phyloP scores from a whole-genome alignment of 2,113 vertebrate genomes.

The Chaetodon auriga region DNA sequence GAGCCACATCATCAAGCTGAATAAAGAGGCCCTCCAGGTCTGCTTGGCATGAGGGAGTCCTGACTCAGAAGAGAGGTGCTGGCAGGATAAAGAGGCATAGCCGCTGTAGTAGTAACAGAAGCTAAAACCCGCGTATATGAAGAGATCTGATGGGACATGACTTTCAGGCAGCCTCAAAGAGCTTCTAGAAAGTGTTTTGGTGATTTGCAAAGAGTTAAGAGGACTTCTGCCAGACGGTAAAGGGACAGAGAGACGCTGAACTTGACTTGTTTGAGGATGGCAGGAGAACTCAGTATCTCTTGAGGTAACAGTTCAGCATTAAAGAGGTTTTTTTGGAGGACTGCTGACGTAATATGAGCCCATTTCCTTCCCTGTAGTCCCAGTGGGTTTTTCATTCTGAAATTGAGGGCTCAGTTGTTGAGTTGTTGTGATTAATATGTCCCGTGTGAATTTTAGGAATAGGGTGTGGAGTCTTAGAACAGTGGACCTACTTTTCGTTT shows the following conservation, averaged over 20 bases:
- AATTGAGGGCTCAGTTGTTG: not conserved
- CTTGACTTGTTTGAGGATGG: not conserved
- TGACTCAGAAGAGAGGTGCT: conserved; percentile 55
- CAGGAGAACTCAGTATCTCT: not conserved
- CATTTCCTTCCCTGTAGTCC: not conserved
- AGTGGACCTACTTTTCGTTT: not conserved
- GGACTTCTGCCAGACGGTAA: not conserved
- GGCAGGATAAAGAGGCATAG: conserved; percentile 34
- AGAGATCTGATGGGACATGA: conserved; percentile 26
- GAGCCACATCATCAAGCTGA: conserved; percentile 54
- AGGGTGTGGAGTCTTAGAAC: not conserved
- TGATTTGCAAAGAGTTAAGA: not conserved
- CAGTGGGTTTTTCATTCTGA: not conserved
- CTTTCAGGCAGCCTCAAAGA: conserved; percentile 10
- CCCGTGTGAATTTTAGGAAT: not conserved
- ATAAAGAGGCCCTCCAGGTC: conserved; percentile 49
- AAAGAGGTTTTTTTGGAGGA: not conserved
- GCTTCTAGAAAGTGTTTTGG: not conserved
- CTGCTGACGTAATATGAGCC: not conserved
- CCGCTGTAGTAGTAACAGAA: conserved; percentile 38
- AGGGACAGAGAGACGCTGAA: conserved; percentile 5
- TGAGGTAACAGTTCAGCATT: not conserved
- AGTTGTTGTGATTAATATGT: conserved; percentile 1
- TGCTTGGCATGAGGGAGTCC: conserved; percentile 45
- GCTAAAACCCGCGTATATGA: conserved; percentile 13